Base-by-base conservation (phyloP, 2,888 invertebrate genomes). In the Dromius quadrimaculatus region DNA sequence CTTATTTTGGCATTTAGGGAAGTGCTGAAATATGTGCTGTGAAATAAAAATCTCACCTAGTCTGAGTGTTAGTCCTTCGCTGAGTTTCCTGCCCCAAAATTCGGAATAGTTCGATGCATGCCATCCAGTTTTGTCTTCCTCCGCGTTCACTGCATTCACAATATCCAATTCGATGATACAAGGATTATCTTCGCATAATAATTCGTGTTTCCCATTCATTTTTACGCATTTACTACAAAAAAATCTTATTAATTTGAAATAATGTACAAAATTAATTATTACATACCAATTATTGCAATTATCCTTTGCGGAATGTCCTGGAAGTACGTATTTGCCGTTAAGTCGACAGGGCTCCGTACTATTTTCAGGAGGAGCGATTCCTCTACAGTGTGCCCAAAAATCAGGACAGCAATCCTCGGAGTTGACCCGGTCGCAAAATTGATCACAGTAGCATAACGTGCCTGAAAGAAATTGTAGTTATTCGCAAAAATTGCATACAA, bases 371-470 rank as follows among this genome's bases (percentile, higher is more conserved):
- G 74, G 74, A 2, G 75, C 74, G 36, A 80, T 77, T 5, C 89
- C 88, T 74, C 83, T 84, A 78, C 97, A 98, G 72, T 88, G 88
- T 0, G 87, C 84, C 80, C 87, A 88, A 81, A 91, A 98, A 82
- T 98, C 98, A 0, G 97, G 97, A 78, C 97, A 98, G 80, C 97
- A 98, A 81, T 97, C 97, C 75, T 90, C 89, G 34, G 87, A 86
- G 6, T 83, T 81, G 0, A 87, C 87, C 28, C 92, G 84, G 79
- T 93, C 91, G 83, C 97, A 97, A 83, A 97, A 97, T 74, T 92
- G 87, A 81, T 98, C 98, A 82, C 98, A 98, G 82, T 98, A 98
- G 82, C 98, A 98, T 9, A 92, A 81, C 0, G 95, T 94, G 72
- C 88, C 95, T 90, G 78, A 6, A 74, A 74, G 41, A 1, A 65